Evolutionary conservation across 64 coral and sea anemone species (phyloP).

Genomic region (Montipora foliosa): DNA sequence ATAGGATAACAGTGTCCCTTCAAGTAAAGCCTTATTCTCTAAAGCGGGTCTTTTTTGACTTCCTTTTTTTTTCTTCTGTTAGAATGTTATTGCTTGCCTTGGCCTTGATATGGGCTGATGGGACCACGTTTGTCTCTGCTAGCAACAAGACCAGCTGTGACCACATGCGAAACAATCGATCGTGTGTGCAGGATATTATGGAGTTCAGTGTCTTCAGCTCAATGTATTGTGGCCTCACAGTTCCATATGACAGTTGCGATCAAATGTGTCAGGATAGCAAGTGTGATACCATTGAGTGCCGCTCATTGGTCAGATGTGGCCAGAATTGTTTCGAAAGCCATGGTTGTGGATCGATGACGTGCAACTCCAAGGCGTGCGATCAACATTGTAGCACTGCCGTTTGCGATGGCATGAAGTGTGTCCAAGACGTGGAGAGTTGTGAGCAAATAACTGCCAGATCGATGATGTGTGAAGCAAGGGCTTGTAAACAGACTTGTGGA

Average conservation of each 20-base stretch:
- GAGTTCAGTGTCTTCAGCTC: background rate
- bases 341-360: background rate
- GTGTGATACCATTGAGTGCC: background rate
- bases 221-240: background rate
- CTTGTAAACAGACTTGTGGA: background rate
- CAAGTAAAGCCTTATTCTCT: too few species aligned
- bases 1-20: too few species aligned
- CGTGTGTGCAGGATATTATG: background rate
- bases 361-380: background rate
- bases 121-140: background rate
- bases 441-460: background rate
- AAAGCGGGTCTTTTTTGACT: too few species aligned
- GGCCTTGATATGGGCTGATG: background rate
- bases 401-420: background rate
- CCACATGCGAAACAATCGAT: too few species aligned
- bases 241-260: background rate
- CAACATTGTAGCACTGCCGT: background rate
- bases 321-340: background rate
- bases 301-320: background rate
- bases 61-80: too few species aligned
- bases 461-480: background rate
- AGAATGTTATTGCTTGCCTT: background rate
- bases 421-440: background rate
- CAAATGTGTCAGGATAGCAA: background rate
- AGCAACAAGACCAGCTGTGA: constrained; percentile 20